Evolutionary conservation across 2,888 invertebrate genomes (phyloP).

Genomic region (Therioaphis trifolii): DNA sequence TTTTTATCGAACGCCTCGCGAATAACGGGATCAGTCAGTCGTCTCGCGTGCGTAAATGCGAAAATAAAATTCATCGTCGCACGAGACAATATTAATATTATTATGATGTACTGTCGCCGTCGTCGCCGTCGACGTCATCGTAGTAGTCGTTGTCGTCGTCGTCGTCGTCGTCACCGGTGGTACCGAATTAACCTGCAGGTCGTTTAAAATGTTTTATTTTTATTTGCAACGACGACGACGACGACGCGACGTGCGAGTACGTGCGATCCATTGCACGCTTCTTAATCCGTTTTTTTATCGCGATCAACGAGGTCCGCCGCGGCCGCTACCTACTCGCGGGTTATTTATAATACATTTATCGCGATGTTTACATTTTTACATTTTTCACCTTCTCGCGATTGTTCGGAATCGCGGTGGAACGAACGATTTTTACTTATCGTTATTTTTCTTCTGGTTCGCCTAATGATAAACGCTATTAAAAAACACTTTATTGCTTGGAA

Average conservation of each 20-base stretch:
- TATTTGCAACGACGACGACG: conserved; percentile 4
- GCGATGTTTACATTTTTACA: not conserved
- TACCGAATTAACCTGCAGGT: conserved; percentile 26
- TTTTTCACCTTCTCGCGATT: not conserved
- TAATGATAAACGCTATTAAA: no score
- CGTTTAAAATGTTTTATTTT: conserved; percentile 7
- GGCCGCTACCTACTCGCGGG: not conserved
- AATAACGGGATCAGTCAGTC: no score
- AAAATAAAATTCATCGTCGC: no score
- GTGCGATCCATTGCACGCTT: not conserved
- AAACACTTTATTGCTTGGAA: no score
- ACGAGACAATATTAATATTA: no score
- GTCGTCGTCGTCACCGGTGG: not conserved
- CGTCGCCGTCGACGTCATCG: no score
- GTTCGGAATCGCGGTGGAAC: not conserved
- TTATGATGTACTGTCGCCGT: no score
- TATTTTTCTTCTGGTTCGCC: not conserved
- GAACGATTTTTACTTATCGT: not conserved
- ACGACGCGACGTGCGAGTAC: no score
- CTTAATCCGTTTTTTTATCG: conserved; percentile 38
- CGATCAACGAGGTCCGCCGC: conserved; percentile 25
- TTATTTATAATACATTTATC: conserved; percentile 40
- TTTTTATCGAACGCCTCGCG: no score
- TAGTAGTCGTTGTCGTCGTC: no score
- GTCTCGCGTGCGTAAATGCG: no score